Evolutionary conservation across 1,140 invertebrate species (phyloP).

Genomic region (Contarinia nasturtii): DNA sequence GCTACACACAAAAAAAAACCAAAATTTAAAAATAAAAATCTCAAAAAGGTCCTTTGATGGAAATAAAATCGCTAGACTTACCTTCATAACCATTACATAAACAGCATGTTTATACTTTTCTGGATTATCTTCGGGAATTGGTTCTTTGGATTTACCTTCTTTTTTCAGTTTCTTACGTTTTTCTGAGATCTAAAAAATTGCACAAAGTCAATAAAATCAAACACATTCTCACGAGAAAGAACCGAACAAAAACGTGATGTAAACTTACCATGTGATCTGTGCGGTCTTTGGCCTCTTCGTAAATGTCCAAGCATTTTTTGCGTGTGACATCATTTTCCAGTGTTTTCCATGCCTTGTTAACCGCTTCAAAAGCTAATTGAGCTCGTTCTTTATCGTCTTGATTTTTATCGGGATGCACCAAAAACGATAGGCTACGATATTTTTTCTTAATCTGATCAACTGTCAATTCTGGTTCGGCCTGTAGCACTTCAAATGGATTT

Average conservation of each 20-base stretch:
- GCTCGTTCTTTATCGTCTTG: slow-evolving; percentile 87
- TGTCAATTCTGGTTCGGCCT: slow-evolving; percentile 76
- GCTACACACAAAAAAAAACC: slow-evolving; percentile 14
- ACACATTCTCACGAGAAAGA: not conserved
- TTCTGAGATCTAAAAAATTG: slow-evolving; percentile 65
- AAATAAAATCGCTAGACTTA: no score
- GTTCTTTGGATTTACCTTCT: slow-evolving; percentile 56
- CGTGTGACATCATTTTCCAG: slow-evolving; percentile 88
- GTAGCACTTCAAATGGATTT: slow-evolving; percentile 89
- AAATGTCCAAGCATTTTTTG: slow-evolving; percentile 87
- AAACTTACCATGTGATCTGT: slow-evolving; percentile 76
- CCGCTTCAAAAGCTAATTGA: slow-evolving; percentile 83
- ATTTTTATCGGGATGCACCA: slow-evolving; percentile 71
- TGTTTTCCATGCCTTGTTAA: slow-evolving; percentile 92
- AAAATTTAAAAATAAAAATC: not conserved
- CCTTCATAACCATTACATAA: slow-evolving; percentile 94
- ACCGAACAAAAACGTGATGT: slow-evolving; percentile 1
- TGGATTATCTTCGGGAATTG: slow-evolving; percentile 88
- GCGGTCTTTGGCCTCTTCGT: slow-evolving; percentile 88
- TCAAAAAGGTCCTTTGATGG: no score
- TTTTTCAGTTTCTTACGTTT: slow-evolving; percentile 90
- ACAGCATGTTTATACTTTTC: slow-evolving; percentile 83
- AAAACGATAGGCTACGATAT: slow-evolving; percentile 86
- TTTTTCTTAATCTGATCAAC: slow-evolving; percentile 92
- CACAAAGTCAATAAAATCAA: slow-evolving; percentile 8